Conservation (phyloP, 2,888 invertebrate genomes). For the Ochropacha duplaris region DNA sequence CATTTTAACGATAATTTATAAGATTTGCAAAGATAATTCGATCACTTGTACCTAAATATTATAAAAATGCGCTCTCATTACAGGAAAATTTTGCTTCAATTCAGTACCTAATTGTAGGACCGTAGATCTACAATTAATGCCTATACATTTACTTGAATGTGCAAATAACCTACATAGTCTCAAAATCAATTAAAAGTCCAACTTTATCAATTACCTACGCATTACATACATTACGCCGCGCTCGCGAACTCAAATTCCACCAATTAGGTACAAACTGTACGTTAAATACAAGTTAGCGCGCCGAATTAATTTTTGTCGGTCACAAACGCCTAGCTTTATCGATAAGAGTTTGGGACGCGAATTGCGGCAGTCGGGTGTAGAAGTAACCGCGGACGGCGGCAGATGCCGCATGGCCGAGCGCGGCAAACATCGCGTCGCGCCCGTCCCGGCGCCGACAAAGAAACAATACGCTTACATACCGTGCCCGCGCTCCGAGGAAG, state of each 20-base stretch:
- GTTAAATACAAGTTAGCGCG: conserved; percentile 8
- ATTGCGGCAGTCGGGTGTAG: conserved; percentile 44
- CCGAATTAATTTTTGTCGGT: conserved; percentile 7
- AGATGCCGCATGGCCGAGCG: conserved; percentile 81
- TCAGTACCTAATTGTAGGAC: no score
- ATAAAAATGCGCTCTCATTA: no score
- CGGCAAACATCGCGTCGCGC: conserved; percentile 78
- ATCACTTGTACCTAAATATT: no score
- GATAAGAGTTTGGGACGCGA: conserved; percentile 40
- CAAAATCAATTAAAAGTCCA: no score
- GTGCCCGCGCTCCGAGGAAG: conserved; percentile 79
- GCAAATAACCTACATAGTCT: no score
- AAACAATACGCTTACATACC: conserved; percentile 78
- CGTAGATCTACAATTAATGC: no score
- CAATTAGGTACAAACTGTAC: conserved; percentile 2
- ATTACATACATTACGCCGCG: no score
- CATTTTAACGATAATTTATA: no score
- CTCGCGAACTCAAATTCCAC: neutral
- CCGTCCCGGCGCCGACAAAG: conserved; percentile 71
- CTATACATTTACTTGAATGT: no score
- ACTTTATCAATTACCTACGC: no score
- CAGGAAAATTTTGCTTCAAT: no score
- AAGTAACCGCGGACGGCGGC: conserved; percentile 47
- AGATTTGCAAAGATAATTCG: no score
- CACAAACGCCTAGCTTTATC: conserved; percentile 32